Evolutionary conservation across 2,113 vertebrate species (phyloP).

Genomic region (Fukomys damarensis): DNA sequence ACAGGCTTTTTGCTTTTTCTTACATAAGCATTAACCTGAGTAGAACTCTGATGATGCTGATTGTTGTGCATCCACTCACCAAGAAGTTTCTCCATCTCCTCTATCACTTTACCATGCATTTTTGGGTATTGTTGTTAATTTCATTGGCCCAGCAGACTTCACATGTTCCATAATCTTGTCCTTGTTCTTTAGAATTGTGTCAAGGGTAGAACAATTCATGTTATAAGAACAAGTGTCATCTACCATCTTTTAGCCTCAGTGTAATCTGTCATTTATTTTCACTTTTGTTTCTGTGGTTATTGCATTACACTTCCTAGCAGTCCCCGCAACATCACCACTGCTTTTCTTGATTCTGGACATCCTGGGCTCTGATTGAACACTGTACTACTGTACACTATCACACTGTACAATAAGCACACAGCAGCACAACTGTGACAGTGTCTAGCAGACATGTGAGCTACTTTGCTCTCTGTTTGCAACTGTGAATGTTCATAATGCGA

Average conservation of each 20-base stretch:
- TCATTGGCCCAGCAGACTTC: neutral
- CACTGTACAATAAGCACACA: neutral
- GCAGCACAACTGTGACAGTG: neutral
- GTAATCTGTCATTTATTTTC: neutral
- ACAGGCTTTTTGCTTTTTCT: neutral
- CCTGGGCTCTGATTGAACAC: neutral
- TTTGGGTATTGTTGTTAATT: neutral
- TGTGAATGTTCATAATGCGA: neutral
- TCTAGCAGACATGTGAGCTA: neutral
- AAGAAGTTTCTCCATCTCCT: neutral
- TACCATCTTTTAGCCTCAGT: neutral
- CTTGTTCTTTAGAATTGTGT: neutral
- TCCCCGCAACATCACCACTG: neutral
- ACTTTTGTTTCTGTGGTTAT: neutral
- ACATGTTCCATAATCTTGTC: neutral
- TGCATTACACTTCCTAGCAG: neutral
- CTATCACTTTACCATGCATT: neutral
- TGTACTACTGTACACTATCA: neutral
- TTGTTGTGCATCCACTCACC: neutral
- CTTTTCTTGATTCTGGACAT: neutral
- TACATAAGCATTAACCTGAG: neutral
- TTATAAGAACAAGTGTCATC: neutral
- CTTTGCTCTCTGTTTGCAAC: neutral
- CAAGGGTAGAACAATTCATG: neutral
- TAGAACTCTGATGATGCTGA: neutral